Base-by-base conservation (phyloP, 1,140 invertebrate genomes). In the Coboldia fuscipes region DNA sequence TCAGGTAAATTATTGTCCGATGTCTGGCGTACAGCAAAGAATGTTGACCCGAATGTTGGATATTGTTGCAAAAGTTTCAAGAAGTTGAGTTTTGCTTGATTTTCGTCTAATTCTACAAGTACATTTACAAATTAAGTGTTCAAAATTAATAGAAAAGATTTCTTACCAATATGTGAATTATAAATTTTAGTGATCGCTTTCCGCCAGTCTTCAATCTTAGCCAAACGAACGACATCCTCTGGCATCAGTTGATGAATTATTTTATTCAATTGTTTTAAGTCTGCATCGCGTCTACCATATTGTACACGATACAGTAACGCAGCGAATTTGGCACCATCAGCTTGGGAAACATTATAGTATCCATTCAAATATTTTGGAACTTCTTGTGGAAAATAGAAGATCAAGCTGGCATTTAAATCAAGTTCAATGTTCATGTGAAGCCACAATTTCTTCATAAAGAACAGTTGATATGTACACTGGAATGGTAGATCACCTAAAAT, bases 371-470 rank as follows among this genome's bases (percentile, higher is more conserved):
- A 80, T 58, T 96, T 96, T 0, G 85, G 84, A 21, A 92, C 50
- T 61, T 97, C 90, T 63, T 96, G 90, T 42, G 86, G 80, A 53
- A 78, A 96, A 55, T 93, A 85, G 57, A 96, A 96, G 43, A 94
- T 90, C 30, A 83, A 60, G 57, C 97, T 90, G 6, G 85, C 84
- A 55, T 86, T 81, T 29, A 63, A 55, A 56, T 94, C 90, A 45
- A 71, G 72, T 0, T 88, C 89, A 1, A 89, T 85, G 13, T 34
- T 34, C 17, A 78, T 60, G 44, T 88, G 83, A 0, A 88, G 75
- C 90, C 92, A 96, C 2, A 97, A 57, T 53, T 96, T 96, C 50
- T 89, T 86, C 86, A 94, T 92, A 51, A 93, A 94, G 62, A 90
- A 90, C 42, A 94, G 74, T 60, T 93, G 68, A 54, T 94, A 93